Base-by-base conservation (phyloP, 1,140 invertebrate genomes). In the Diuraphis noxia region DNA sequence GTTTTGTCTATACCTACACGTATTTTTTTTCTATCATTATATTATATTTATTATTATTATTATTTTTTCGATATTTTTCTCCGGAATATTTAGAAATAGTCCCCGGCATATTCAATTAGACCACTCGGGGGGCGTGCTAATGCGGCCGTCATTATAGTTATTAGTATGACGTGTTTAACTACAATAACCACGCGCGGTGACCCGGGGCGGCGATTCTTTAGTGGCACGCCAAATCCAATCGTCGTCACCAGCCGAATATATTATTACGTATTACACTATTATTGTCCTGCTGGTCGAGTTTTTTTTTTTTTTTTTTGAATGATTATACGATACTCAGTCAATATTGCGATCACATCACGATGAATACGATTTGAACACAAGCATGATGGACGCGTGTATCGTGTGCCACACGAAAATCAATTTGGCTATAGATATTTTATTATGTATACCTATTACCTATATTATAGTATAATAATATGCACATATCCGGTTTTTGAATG, bases 111-210 rank as follows among this genome's bases (percentile, higher is more conserved):
- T 85, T 46, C 84, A 85, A 85, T 85, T 36, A 46, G 41, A 85
- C 41, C 19, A 46, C 43, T 85, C n/a, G 84, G 38, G 30, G 56
- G 86, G 86, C 86, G 86, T 88, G 86, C 30, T 88, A 88, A 88
- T 88, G 36, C 52, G 86, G 2, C 52, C 52, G 52, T 88, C 86
- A 88, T 88, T 88, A 88, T 56, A 38, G 46, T 56, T 4, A 56
- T 56, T 52, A 43, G 25, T 85, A n/a, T 84, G n/a, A 52, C 30
- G 86, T 88, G 86, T 88, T 30, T 88, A n/a, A 72, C 56, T 38
- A 63, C 49, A 63, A n/a, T n/a, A n/a, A 56, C 34, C 41, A 34
- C n/a, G n/a, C 21, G n/a, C 46, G 36, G 52, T 56, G 49, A 87
- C 85, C 85, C 82, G 82, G 41, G 52, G 86, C 86, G 86, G 49